Conservation (phyloP, 1,140 invertebrate genomes). For the Ceratina calcarata region DNA sequence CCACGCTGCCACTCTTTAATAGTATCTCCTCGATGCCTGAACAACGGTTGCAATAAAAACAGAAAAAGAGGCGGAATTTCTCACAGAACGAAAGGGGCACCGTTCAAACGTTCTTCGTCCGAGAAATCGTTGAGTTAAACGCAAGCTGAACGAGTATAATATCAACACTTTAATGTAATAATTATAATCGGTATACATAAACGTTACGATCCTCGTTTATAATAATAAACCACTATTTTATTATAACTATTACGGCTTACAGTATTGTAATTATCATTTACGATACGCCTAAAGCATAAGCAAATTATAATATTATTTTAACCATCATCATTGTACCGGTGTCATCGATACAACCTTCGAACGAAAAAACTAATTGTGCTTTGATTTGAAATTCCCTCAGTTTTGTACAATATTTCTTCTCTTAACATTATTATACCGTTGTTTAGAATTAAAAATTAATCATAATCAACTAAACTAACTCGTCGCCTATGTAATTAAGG, state of each 20-base stretch:
- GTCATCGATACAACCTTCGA: slow-evolving; percentile 50
- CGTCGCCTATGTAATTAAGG: slow-evolving; percentile 30
- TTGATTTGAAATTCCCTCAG: slow-evolving; percentile 60
- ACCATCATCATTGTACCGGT: slow-evolving; percentile 62
- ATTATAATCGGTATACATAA: slow-evolving; percentile 74
- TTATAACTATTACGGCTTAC: slow-evolving; percentile 69
- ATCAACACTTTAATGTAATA: slow-evolving; percentile 79
- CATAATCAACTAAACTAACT: slow-evolving; percentile 42
- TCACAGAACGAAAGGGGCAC: too few species aligned
- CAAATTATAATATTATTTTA: slow-evolving; percentile 70
- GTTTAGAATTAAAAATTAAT: slow-evolving; percentile 36
- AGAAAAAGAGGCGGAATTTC: too few species aligned
- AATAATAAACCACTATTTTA: slow-evolving; percentile 53
- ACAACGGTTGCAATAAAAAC: too few species aligned
- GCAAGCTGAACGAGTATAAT: slow-evolving; percentile 73
- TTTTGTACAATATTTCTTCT: slow-evolving; percentile 56
- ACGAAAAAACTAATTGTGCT: slow-evolving; percentile 56
- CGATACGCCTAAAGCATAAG: slow-evolving; percentile 72
- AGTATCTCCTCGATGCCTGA: too few species aligned
- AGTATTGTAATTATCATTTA: slow-evolving; percentile 67
- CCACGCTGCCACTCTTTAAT: not conserved
- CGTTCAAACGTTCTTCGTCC: too few species aligned
- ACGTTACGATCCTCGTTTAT: slow-evolving; percentile 72
- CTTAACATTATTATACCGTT: slow-evolving; percentile 23
- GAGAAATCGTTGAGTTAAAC: slow-evolving; percentile 5